Conservation (phyloP, 2,113 vertebrate genomes). For the Alouatta palliata region DNA sequence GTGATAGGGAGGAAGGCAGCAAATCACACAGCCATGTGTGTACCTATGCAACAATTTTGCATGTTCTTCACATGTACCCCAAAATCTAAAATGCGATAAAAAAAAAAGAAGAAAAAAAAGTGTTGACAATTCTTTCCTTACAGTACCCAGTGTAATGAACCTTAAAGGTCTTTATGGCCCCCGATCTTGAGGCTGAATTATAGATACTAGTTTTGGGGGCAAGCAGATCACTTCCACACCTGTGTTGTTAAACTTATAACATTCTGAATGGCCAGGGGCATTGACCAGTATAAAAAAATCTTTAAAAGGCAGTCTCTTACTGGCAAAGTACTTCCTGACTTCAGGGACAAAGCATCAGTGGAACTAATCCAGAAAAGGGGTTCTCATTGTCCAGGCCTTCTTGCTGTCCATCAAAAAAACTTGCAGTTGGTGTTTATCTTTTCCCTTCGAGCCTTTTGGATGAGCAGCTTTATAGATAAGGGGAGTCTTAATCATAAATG, state of each 20-base stretch:
- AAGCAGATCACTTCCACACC: not conserved
- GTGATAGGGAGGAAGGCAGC: too few relatives aligned
- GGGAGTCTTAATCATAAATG: not conserved
- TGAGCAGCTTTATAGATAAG: not conserved
- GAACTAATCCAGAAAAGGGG: not conserved
- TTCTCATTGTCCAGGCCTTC: not conserved
- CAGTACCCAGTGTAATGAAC: not conserved
- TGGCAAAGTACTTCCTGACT: not conserved
- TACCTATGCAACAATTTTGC: too few relatives aligned
- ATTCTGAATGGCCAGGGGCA: not conserved
- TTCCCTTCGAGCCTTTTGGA: not conserved
- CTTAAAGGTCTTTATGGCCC: not conserved
- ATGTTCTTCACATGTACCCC: too few relatives aligned
- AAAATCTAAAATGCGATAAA: too few relatives aligned
- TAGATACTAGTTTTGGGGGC: not conserved
- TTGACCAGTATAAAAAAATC: not conserved
- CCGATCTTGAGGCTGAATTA: not conserved
- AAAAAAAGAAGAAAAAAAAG: too few relatives aligned
- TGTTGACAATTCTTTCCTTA: not conserved
- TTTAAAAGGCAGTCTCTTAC: not conserved
- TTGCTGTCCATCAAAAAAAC: not conserved
- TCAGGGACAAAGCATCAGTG: not conserved
- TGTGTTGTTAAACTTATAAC: not conserved
- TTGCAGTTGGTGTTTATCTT: not conserved
- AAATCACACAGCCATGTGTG: too few relatives aligned